phyloP scores from a whole-genome alignment of 2,888 invertebrate genomes.

The Ecliptopera silaceata region DNA sequence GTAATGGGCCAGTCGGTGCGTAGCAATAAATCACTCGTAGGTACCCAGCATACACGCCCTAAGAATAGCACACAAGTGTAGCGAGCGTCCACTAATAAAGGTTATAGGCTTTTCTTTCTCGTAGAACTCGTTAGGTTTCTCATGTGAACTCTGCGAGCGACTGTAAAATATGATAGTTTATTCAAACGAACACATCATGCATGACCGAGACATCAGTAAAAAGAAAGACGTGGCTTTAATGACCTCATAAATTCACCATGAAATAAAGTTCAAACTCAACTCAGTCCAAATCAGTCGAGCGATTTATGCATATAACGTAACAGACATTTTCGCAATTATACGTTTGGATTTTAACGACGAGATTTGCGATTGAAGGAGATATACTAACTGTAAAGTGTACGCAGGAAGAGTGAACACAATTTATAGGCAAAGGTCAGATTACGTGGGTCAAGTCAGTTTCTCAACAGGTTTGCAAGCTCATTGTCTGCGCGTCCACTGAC shows the following conservation, averaged over 20 bases:
- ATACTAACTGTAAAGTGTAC: constrained; percentile 9
- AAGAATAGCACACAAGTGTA: constrained; percentile 26
- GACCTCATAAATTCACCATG: constrained; percentile 6
- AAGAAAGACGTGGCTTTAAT: constrained; percentile 17
- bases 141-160: constrained; percentile 30
- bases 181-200: constrained; percentile 32
- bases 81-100: constrained; percentile 28
- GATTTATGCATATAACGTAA: too few relatives aligned
- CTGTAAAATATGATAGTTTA: constrained; percentile 37
- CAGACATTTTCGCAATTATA: background rate
- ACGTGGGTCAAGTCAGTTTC: constrained; percentile 40
- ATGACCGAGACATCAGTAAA: constrained; percentile 28
- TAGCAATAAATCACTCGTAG: constrained; percentile 61
- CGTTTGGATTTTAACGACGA: background rate
- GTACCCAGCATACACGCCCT: constrained; percentile 19
- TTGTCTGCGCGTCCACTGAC: constrained; percentile 37
- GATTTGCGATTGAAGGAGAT: constrained; percentile 2
- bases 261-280: background rate
- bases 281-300: too few relatives aligned
- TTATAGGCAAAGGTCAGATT: constrained; percentile 37
- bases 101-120: constrained; percentile 29
- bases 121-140: constrained; percentile 30
- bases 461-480: constrained; percentile 40
- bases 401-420: constrained; percentile 29
- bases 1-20: constrained; percentile 63